Evolutionary conservation across 2,797 vertebrate genomes (phyloP), one percentile per base, ranked within the genome.

Genomic region (Anabas testudineus): DNA sequence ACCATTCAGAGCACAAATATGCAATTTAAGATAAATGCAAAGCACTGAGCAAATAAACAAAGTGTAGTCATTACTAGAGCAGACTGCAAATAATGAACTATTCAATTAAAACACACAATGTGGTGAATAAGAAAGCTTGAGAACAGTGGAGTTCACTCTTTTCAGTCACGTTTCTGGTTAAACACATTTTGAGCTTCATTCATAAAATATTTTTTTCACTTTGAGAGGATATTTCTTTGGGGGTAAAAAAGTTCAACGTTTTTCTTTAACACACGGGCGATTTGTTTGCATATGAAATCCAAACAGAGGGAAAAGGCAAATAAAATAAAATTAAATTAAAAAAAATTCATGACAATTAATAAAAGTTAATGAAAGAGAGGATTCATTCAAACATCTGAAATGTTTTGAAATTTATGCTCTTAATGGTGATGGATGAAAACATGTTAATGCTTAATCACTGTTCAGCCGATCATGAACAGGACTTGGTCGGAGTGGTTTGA

Each of bases 1-100:
- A 76, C 37, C 13, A 46, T 57, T 77, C 46, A 68, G 51, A 46
- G 47, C 34, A 67, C 48, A 61, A 68, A 69, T 46, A 64, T 52
- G 57, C 15, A 24, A 51, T 41, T 7, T 42, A 45, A 67, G 60
- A 77, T 52, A 76, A 59, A 77, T 52, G n/a, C 48, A 59, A 67
- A 67, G 60, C 51, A 67, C 41, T 21, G 15, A 61, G 64, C 47
- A 74, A 66, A 55, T 61, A 52, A 39, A 68, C 13, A 78, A 54
- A 54, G 42, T 60, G 62, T 4, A 56, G 67, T 64, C 7, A 37
- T 45, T 37, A 57, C 9, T 36, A 36, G 10, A 78, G 52, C 12
- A 71, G 26, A 28, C 19, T n/a, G 19, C 15, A 63, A 34, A 70
- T 63, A 49, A 22, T 64, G 37, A 75, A 43, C n/a, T n/a, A 21